Evolutionary conservation across 2,888 invertebrate genomes (phyloP), one percentile per base, ranked within the genome.

Genomic region (Tetropium fuscum): DNA sequence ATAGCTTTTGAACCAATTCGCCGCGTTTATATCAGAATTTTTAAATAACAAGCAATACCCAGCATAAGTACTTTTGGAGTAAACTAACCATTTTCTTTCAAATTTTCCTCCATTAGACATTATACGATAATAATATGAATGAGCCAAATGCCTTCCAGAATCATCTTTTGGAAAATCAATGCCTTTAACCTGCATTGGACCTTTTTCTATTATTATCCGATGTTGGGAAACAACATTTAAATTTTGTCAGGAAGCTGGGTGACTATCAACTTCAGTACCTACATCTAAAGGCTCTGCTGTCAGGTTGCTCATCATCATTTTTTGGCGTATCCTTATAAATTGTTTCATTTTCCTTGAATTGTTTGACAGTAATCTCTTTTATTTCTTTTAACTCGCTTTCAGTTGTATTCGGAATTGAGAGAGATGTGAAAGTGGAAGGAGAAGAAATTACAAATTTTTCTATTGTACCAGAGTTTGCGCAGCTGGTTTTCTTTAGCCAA

Each of bases 161-260:
- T 25, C 25, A 25, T 25, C 25, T 25, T 25, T 25, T 25, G 25
- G 4, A 25, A 25, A 25, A 25, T 25, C 25, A 1, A 25, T n/a
- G 25, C 25, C 25, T 25, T 8, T 25, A 25, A 36, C 7, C 15
- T 36, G 36, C 7, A 11, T 13, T 36, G 36, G 36, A 5, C 36
- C 36, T 22, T 43, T 43, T 25, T 43, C 43, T 18, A 43, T 19
- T 10, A 43, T 43, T 11, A 43, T 43, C 19, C 20, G 20, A 43
- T 43, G 43, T 43, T 43, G 19, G 11, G 19, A 19, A 18, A 10
- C n/a, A n/a, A n/a, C 4, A 43, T 43, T 43, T 43, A 43, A 43
- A 43, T 43, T 43, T 13, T 43, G 18, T 10, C 43, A 43, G 19
- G 43, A 4, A 5, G 38, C 38, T n/a, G 38, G 38, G 10, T 44